Evolutionary conservation across 2,888 invertebrate genomes (phyloP), one percentile per base, ranked within the genome.

Genomic region (Drosophila koepferae): DNA sequence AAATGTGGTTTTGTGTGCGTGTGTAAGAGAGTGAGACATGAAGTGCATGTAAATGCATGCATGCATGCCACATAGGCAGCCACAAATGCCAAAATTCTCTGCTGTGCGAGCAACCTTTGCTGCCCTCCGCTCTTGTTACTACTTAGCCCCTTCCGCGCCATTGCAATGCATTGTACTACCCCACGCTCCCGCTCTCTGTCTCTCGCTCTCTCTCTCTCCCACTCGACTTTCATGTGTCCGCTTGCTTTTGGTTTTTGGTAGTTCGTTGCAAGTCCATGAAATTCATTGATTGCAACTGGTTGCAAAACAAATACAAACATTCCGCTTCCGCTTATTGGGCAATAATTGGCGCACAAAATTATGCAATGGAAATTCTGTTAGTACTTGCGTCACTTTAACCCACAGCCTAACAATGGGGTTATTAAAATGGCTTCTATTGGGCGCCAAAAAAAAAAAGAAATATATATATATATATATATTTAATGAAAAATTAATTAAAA

Each of bases 81-180:
- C 82, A 54, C 82, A 81, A 82, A 67, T 66, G 63, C 82, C 77
- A 69, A 69, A 84, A 80, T 82, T 81, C 72, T 61, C 62, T 54
- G 53, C 61, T 55, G 44, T 41, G 49, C 41, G 41, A 44, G 38
- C 55, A 41, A 28, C 55, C 55, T 49, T 18, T 49, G 49, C n/a
- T 23, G 23, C 55, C 38, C 34, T 34, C 28, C 28, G 16, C 56
- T 38, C 41, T 20, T 44, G 41, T 20, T 34, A 34, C 46, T 54
- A 28, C 18, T 59, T 59, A 38, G 18, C 7, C 12, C 20, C 28
- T 8, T 0, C 34, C 3, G 34, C 14, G 34, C 10, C 61, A 7
- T n/a, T 18, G 16, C n/a, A n/a, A n/a, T n/a, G n/a, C n/a, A n/a
- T n/a, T n/a, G n/a, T 12, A 10, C 61, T 8, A 1, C 10, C 43